Conservation (phyloP, 1,140 invertebrate genomes). For the Dendrolimus punctatus region DNA sequence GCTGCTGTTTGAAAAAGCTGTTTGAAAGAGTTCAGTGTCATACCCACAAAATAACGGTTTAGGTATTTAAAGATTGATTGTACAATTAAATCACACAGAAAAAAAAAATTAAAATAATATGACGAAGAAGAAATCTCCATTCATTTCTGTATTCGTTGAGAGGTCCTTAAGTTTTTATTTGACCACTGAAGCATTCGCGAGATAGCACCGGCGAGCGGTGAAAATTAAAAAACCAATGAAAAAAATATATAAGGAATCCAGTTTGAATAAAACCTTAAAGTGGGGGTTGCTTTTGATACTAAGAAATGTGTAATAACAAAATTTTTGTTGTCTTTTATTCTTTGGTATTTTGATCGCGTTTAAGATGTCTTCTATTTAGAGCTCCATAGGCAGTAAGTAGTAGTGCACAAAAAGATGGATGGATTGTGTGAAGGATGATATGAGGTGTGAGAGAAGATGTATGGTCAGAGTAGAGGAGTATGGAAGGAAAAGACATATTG, state of each 20-base stretch:
- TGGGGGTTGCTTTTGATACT: constrained; percentile 8
- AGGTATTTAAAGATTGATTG: neutral
- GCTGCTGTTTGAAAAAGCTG: too few species aligned
- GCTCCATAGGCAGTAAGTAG: too few species aligned
- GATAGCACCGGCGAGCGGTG: constrained; percentile 61
- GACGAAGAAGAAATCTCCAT: neutral
- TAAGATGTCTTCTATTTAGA: too few species aligned
- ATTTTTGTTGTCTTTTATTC: too few species aligned
- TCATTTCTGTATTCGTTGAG: constrained; percentile 27
- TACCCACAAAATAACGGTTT: neutral
- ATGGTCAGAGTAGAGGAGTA: too few species aligned
- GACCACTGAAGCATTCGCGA: constrained; percentile 70
- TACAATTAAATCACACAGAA: neutral
- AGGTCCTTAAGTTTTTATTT: constrained; percentile 70
- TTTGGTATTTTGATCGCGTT: too few species aligned
- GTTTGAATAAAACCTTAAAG: constrained; percentile 34
- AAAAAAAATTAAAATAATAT: neutral
- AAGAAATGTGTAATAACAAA: too few species aligned
- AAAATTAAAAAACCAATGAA: constrained; percentile 64
- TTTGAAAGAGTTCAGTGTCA: too few species aligned
- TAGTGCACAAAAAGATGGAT: too few species aligned
- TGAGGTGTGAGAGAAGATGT: too few species aligned
- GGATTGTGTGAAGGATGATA: too few species aligned
- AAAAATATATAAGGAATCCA: constrained; percentile 39
- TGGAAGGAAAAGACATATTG: too few species aligned